Evolutionary conservation across 2,888 invertebrate genomes (phyloP), one percentile per base, ranked within the genome.

Genomic region (Panopea generosa): DNA sequence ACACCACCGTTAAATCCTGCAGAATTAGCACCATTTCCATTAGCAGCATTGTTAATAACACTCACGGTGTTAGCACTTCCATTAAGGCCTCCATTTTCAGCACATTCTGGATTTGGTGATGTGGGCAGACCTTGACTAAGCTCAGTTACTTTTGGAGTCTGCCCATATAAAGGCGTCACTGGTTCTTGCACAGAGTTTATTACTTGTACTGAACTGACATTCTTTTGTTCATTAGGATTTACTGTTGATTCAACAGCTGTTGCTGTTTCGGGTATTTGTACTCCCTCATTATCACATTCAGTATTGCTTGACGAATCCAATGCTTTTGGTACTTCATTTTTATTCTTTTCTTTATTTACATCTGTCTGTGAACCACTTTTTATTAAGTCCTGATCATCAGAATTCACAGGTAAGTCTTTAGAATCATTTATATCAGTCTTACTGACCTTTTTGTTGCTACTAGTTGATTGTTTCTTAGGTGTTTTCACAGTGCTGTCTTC

Each of bases 81-180:
- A 20, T 24, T 53, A 2, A 67, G n/a, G n/a, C 47, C 61, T 49
- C 62, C 52, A 18, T 65, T 74, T 20, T 66, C 72, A 47, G 68
- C 60, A 52, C 69, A 63, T n/a, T 73, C 70, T 26, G 73, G 70
- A 27, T 57, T 67, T 11, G 78, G 78, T 18, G 77, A 72, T 20
- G 69, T 65, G 2, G 79, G 75, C 18, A 80, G 33, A 3, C 79
- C 79, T 43, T 72, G 72, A 45, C 69, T 80, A 22, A 61, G 60
- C 53, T 75, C 79, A 33, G 69, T 65, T 20, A 70, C 53, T 59
- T 80, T 80, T 0, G 80, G 80, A 1, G 80, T 80, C 53, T 80
- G 62, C 2, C 80, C 80, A 62, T 80, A 80, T 20, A 70, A 47
- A 2, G 80, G 80, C 0, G 77, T 80, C 6, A 68, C 33, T n/a